Conservation (phyloP, 2,888 invertebrate genomes). For the Nasonovia ribisnigri region DNA sequence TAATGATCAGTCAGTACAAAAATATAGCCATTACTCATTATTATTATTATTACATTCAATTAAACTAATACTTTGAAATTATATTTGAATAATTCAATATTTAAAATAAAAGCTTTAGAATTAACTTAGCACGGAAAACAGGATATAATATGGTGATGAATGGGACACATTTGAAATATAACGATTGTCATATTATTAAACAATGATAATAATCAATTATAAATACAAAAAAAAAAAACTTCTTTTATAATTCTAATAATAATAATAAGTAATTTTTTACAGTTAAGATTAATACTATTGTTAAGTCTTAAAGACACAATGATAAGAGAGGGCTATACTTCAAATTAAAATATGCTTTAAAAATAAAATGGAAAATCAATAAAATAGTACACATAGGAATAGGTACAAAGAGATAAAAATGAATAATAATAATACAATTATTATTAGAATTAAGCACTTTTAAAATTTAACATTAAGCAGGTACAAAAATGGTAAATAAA, state of each 20-base stretch:
- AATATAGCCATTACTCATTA: neutral
- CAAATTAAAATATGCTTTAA: neutral
- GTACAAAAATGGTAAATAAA: slow-evolving; percentile 46
- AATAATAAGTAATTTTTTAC: slow-evolving; percentile 36
- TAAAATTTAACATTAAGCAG: slow-evolving; percentile 25
- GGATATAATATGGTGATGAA: neutral
- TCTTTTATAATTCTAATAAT: neutral
- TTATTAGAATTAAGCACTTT: slow-evolving; percentile 22
- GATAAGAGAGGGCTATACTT: slow-evolving; percentile 36
- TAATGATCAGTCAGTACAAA: slow-evolving; percentile 32
- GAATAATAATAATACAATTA: neutral
- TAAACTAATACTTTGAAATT: neutral
- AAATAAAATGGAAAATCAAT: slow-evolving; percentile 18
- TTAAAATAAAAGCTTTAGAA: neutral
- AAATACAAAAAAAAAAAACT: slow-evolving; percentile 8
- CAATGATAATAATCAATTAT: slow-evolving; percentile 22
- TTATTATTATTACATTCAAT: neutral
- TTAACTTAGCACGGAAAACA: neutral
- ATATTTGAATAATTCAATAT: neutral
- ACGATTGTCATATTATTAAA: slow-evolving; percentile 10
- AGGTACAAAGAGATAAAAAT: neutral
- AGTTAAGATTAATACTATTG: slow-evolving; percentile 28
- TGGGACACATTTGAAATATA: slow-evolving; percentile 14
- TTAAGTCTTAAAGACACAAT: slow-evolving; percentile 47
- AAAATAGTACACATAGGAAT: neutral